Evolutionary conservation across 2,888 invertebrate genomes (phyloP), one percentile per base, ranked within the genome.

Genomic region (Omphaloscelis lunosa): DNA sequence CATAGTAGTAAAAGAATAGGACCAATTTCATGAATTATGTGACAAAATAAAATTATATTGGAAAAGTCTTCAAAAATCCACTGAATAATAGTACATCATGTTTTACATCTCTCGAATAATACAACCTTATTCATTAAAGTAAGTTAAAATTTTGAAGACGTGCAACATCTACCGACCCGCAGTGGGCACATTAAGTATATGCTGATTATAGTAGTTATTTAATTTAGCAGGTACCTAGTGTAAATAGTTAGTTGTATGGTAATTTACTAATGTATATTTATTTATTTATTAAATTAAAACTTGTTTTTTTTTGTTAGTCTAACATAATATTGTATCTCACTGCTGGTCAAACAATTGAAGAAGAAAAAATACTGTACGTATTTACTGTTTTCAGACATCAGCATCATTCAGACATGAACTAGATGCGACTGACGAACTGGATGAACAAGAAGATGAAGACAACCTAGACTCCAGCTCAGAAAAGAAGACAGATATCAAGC

Each of bases 381-480:
- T n/a, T 17, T 51, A 29, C 15, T 58, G 0, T 27, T 82, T 70
- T 20, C 70, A 83, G 82, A 66, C 75, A 70, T 79, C 83, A 53
- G 71, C 75, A 72, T 79, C 83, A 27, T 83, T 56, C 41, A 78
- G 71, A 48, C 74, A 65, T 45, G 82, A 73, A 53, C 39, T 82
- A 58, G 82, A 74, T 39, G 51, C 20, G 0, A 68, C 56, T 12
- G 75, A 83, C 0, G 83, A 83, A 1, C 39, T 83, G 17, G 76
- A 72, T 34, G 83, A 83, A 17, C 78, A 68, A 41, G 79, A 82
- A 20, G 73, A 75, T 0, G 79, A 79, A 4, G 78, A 82, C 29
- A 83, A 58, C 39, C 5, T 79, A 5, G 79, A 82, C 53, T 83
- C 79, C 1, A 56, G 69, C 34, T 83, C 79, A 45, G 79, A 83